A percentile compares a stretch with the other conserved stretches of the same genome.
phyloP scores from a whole-genome alignment of 2,797 vertebrate genomes.

The Glossophaga mutica region DNA sequence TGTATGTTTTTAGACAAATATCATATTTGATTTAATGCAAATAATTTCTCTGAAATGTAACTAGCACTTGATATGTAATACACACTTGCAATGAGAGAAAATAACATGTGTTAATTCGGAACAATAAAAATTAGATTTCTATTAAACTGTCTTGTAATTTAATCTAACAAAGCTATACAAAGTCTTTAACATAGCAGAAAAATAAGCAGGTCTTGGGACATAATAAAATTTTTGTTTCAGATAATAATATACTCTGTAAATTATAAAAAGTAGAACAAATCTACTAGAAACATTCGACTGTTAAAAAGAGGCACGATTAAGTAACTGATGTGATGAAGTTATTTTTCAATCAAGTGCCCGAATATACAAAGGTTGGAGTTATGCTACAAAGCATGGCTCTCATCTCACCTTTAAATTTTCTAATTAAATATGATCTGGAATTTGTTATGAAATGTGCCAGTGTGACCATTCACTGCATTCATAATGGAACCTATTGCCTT shows the following conservation, averaged over 20 bases:
- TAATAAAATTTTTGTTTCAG: background rate
- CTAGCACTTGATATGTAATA: conserved; percentile 7
- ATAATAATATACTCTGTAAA: background rate
- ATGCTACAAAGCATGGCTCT: background rate
- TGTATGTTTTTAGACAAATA: conserved; percentile 35
- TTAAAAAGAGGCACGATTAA: background rate
- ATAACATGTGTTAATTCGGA: conserved; percentile 6
- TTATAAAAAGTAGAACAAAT: background rate
- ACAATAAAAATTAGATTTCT: conserved; percentile 55
- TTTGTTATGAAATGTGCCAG: background rate
- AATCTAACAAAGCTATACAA: background rate
- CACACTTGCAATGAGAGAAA: conserved; percentile 55
- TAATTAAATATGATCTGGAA: background rate
- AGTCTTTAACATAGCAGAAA: conserved; percentile 24
- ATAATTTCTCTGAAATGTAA: conserved; percentile 54
- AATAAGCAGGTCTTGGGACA: background rate
- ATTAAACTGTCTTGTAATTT: conserved; percentile 29
- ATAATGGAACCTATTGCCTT: background rate
- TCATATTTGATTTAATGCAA: conserved; percentile 59
- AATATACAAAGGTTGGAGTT: background rate
- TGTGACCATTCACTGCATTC: background rate
- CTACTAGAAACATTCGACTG: background rate
- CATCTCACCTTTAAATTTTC: background rate
- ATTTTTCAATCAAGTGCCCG: background rate
- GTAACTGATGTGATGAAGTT: background rate